A percentile compares a stretch with the other conserved stretches of the same genome.
These are phyloP conservation scores for Theretra japonica DNA, from an alignment of 2,888 invertebrate species.

Conservation along the genomic window DNA sequence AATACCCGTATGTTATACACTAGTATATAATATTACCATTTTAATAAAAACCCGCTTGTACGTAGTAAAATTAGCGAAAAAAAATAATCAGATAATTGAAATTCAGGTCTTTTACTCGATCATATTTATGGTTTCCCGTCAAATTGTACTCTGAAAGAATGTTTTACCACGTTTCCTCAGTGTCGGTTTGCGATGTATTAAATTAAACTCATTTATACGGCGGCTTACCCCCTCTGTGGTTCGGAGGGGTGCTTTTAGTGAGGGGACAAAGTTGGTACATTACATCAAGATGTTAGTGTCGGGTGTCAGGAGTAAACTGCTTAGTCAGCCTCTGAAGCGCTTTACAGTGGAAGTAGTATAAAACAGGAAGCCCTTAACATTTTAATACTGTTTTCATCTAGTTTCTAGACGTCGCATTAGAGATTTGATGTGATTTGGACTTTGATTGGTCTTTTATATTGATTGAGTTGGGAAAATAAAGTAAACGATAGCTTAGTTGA, in stretches of 20 bases:
- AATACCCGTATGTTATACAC: neutral
- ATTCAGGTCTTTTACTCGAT: slow-evolving; percentile 28
- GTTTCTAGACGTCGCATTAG: neutral
- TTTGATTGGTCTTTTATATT: too few species aligned
- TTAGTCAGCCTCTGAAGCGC: slow-evolving; percentile 42
- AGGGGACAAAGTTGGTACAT: slow-evolving; percentile 50
- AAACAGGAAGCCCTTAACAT: neutral
- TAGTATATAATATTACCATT: too few species aligned
- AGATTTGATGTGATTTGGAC: neutral
- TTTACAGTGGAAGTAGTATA: neutral
- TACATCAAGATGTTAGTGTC: slow-evolving; percentile 51
- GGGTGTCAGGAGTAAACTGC: slow-evolving; percentile 44
- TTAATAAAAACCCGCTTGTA: neutral
- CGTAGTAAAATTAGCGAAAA: neutral
- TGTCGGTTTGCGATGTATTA: slow-evolving; percentile 60
- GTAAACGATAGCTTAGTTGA: too few species aligned
- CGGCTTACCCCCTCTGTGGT: slow-evolving; percentile 62
- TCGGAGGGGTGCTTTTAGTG: slow-evolving; percentile 53
- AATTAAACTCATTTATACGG: slow-evolving; percentile 79
- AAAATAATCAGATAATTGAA: neutral
- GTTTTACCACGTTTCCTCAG: slow-evolving; percentile 48
- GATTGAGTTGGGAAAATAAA: too few species aligned
- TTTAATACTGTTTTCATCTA: neutral
- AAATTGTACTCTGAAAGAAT: slow-evolving; percentile 55
- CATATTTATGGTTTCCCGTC: slow-evolving; percentile 53